phyloP scores from a whole-genome alignment of 2,797 vertebrate genomes.

The Enteromius thamalakanensis region DNA sequence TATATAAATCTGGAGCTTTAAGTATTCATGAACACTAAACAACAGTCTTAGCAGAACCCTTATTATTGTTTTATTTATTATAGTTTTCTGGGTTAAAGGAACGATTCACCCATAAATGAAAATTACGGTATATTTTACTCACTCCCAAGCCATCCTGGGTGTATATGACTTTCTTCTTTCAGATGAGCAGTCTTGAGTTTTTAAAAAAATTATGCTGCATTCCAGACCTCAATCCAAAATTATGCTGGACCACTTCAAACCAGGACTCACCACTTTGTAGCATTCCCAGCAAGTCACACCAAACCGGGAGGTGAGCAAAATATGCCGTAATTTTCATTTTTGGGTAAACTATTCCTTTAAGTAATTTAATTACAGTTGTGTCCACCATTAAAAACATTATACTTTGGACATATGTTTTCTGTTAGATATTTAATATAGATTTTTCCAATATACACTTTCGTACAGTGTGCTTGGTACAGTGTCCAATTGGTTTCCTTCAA shows the following conservation, averaged over 20 bases:
- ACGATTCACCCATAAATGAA: too few species aligned
- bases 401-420: neutral
- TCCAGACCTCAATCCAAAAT: too few species aligned
- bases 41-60: neutral
- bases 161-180: too few species aligned
- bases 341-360: neutral
- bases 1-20: neutral
- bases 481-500: constrained; percentile 51
- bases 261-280: too few species aligned
- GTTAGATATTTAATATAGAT: neutral
- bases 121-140: too few species aligned
- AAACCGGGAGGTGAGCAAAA: too few species aligned
- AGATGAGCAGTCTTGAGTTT: too few species aligned
- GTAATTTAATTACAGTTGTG: neutral
- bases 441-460: neutral
- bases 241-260: too few species aligned
- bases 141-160: too few species aligned
- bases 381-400: neutral
- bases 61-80: neutral
- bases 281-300: too few species aligned
- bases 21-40: neutral
- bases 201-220: too few species aligned
- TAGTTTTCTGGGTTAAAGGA: neutral
- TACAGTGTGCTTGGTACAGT: constrained; percentile 50
- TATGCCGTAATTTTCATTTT: too few species aligned